phyloP scores from a whole-genome alignment of 2,888 invertebrate genomes.

The Dioctria linearis region DNA sequence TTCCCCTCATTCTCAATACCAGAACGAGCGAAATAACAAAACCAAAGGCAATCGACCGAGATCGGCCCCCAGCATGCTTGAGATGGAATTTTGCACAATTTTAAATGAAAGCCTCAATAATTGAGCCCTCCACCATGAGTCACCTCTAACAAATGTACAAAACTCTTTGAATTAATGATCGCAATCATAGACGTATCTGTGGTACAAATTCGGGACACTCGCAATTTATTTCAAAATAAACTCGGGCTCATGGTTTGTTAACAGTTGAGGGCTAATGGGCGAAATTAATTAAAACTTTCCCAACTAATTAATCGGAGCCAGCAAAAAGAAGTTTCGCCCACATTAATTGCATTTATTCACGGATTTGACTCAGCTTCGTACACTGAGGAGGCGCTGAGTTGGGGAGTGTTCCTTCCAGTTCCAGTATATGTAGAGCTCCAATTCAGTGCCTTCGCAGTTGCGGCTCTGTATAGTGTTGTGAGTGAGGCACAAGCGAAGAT shows the following conservation, averaged over 20 bases:
- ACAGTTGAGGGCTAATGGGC: constrained; percentile 62
- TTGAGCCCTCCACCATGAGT: constrained; percentile 33
- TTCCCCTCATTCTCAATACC: background rate
- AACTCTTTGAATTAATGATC: constrained; percentile 59
- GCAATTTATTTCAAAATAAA: constrained; percentile 53
- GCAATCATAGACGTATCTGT: constrained; percentile 59
- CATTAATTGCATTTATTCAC: constrained; percentile 63
- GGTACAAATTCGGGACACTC: constrained; percentile 48
- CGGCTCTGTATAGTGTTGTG: background rate
- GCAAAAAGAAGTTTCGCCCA: constrained; percentile 60
- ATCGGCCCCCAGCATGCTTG: background rate
- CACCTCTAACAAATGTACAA: constrained; percentile 46
- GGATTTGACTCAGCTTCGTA: constrained; percentile 56
- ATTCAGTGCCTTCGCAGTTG: background rate
- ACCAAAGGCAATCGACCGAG: background rate
- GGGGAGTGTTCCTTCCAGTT: constrained; percentile 57
- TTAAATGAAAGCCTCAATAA: constrained; percentile 21
- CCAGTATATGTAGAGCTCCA: constrained; percentile 53
- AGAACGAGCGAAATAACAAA: background rate
- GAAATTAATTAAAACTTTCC: constrained; percentile 64
- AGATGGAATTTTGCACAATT: background rate
- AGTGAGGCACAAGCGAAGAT: constrained; percentile 12
- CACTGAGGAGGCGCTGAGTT: constrained; percentile 27
- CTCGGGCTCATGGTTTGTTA: constrained; percentile 54
- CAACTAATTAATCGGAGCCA: constrained; percentile 63